These are phyloP conservation scores for Tychaedon coryphoeus DNA, from an alignment of 2,113 vertebrate genomes.

Conservation along the genomic window DNA sequence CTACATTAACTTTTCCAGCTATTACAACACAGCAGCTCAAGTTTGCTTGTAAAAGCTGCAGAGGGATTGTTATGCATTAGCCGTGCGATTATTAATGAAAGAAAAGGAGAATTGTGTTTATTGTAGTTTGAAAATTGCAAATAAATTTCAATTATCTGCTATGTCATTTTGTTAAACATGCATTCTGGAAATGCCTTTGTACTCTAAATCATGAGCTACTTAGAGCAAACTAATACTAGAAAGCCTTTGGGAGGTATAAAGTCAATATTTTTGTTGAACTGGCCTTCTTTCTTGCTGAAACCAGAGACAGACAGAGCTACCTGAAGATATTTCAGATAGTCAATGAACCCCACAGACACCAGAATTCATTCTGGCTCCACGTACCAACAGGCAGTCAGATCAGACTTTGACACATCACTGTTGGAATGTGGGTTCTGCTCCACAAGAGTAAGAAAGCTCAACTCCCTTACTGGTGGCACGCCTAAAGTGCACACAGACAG, in stretches of 20 bases:
- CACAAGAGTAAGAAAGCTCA: neutral
- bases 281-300: conserved; percentile 43
- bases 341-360: neutral
- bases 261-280: conserved; percentile 71
- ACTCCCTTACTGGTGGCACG: neutral
- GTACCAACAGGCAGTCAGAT: neutral
- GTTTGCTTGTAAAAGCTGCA: conserved; percentile 89
- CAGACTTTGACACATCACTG: neutral
- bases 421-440: neutral
- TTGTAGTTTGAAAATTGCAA: conserved; percentile 91
- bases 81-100: conserved; percentile 88
- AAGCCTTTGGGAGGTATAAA: conserved; percentile 70
- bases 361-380: neutral
- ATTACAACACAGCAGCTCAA: conserved; percentile 89
- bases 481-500: neutral
- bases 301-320: conserved; percentile 34
- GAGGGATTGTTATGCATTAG: conserved; percentile 87
- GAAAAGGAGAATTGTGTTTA: conserved; percentile 91
- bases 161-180: conserved; percentile 87
- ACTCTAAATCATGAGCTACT: conserved; percentile 82
- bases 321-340: conserved; percentile 35
- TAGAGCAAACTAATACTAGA: conserved; percentile 76
- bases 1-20: conserved; percentile 98
- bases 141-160: conserved; percentile 96
- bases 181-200: conserved; percentile 80